phyloP scores from a whole-genome alignment of 2,113 vertebrate species.

The Lophius piscatorius region DNA sequence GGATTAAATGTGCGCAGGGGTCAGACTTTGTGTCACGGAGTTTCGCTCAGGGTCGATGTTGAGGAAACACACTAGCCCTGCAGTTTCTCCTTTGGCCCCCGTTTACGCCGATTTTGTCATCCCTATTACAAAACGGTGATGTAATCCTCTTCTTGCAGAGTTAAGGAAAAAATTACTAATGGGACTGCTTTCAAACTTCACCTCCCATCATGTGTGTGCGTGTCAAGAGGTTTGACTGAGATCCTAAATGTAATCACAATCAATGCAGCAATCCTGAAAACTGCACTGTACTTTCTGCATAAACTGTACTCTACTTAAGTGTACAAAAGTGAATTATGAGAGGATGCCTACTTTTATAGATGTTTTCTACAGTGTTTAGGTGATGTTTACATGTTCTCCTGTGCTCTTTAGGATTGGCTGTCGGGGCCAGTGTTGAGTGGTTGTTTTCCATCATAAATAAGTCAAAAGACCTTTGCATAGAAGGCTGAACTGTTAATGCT shows the following conservation, averaged over 20 bases:
- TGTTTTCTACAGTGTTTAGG: constrained; percentile 70
- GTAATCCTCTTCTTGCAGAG: constrained; percentile 76
- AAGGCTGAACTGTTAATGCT: constrained; percentile 50
- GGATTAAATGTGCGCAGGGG: constrained; percentile 7
- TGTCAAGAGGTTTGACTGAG: constrained; percentile 12
- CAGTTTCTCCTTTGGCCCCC: constrained; percentile 28
- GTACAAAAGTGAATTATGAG: constrained; percentile 51
- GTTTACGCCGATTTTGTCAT: constrained; percentile 50
- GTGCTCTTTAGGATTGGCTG: constrained; percentile 46
- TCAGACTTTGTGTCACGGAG: constrained; percentile 10
- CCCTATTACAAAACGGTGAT: constrained; percentile 71
- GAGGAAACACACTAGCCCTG: constrained; percentile 24
- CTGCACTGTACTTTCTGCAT: constrained; percentile 64
- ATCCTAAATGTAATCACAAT: constrained; percentile 28
- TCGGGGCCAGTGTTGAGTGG: constrained; percentile 51
- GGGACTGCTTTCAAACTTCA: constrained; percentile 41
- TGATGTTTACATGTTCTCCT: constrained; percentile 41
- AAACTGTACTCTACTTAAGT: constrained; percentile 62
- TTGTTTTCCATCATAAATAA: constrained; percentile 28
- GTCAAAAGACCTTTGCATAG: constrained; percentile 39
- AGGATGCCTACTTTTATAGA: constrained; percentile 54
- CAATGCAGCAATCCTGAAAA: constrained; percentile 44
- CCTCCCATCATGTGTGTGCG: constrained; percentile 31
- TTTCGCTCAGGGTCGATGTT: constrained; percentile 22
- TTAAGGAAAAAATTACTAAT: constrained; percentile 66